phyloP scores from a whole-genome alignment of 2,797 vertebrate genomes.

The Cetoscarus ocellatus region DNA sequence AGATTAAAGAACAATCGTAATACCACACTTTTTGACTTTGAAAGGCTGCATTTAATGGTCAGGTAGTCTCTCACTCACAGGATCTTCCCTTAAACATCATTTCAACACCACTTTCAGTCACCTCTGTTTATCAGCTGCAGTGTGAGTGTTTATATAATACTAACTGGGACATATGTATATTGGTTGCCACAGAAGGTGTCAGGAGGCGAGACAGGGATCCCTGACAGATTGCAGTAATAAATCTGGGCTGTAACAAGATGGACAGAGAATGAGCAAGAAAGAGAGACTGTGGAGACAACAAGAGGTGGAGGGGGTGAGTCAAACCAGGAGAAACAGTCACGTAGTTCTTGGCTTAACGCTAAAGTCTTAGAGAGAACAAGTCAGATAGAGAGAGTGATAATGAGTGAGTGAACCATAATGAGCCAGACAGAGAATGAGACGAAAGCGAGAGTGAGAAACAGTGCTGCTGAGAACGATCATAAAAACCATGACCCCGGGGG shows the following conservation, averaged over 20 bases:
- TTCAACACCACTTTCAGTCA: conserved; percentile 48
- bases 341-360: conserved; percentile 45
- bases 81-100: conserved; percentile 38
- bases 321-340: conserved; percentile 31
- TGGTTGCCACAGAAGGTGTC: conserved; percentile 58
- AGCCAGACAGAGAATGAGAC: conserved; percentile 41
- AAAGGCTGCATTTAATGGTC: conserved; percentile 26
- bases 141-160: conserved; percentile 52
- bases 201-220: conserved; percentile 53
- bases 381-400: conserved; percentile 58
- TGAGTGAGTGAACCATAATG: conserved; percentile 65
- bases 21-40: conserved; percentile 1
- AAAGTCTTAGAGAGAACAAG: conserved; percentile 48
- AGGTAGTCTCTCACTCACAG: conserved; percentile 2
- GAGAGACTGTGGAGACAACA: conserved; percentile 28
- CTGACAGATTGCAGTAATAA: conserved; percentile 73
- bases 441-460: conserved; percentile 22
- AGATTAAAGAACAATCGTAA: neutral
- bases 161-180: conserved; percentile 69
- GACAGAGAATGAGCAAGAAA: conserved; percentile 52
- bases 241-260: conserved; percentile 67
- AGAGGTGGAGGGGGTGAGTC: conserved; percentile 36
- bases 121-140: conserved; percentile 46
- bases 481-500: conserved; percentile 63
- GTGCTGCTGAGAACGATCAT: conserved; percentile 55